phyloP scores from a whole-genome alignment of 2,797 vertebrate species.

The Pipistrellus pygmaeus region DNA sequence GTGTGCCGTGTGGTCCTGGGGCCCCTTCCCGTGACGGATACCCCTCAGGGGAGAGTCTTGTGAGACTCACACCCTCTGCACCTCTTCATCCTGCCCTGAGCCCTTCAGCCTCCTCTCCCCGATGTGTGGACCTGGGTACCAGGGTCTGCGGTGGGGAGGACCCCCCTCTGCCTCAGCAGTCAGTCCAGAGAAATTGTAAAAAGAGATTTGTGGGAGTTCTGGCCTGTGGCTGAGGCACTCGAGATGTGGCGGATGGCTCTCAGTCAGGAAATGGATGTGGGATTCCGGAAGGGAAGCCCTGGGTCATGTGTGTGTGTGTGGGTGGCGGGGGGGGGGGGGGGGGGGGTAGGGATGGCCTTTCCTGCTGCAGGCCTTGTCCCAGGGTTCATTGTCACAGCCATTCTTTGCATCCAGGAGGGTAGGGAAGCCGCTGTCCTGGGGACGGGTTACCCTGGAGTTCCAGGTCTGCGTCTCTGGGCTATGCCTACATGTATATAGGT shows the following conservation, averaged over 20 bases:
- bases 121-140: background rate
- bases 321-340: background rate
- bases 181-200: background rate
- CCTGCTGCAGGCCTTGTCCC: background rate
- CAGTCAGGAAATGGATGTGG: background rate
- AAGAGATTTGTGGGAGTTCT: background rate
- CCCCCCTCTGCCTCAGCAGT: background rate
- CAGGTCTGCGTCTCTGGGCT: no score
- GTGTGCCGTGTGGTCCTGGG: background rate
- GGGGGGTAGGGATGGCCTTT: background rate
- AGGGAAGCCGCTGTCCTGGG: background rate
- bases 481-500: no score
- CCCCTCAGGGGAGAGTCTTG: background rate
- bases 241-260: background rate
- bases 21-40: background rate
- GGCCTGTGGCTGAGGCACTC: background rate
- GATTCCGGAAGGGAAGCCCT: background rate
- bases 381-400: background rate
- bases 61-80: background rate
- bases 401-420: background rate
- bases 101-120: background rate
- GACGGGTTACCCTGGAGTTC: background rate
- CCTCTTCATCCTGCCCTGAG: background rate
- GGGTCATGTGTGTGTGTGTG: no score
- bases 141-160: background rate